A percentile compares a stretch with the other conserved stretches of the same genome.
phyloP scores from a whole-genome alignment of 2,888 invertebrate genomes.

The Myopa testacea region DNA sequence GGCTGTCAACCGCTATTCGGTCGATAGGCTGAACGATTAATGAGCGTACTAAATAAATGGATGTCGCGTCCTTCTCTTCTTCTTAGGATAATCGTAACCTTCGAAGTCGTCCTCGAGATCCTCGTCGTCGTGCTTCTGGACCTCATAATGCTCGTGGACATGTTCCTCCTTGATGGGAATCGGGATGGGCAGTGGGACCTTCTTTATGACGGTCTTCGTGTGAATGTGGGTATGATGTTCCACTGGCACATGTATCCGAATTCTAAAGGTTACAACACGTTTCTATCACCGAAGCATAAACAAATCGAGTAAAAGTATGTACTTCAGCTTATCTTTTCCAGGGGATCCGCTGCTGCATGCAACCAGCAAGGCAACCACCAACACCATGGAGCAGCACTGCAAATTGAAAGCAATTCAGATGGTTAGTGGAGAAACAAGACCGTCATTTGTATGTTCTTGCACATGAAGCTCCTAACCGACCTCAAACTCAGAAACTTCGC shows the following conservation, averaged over 20 bases:
- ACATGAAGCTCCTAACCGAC: neutral
- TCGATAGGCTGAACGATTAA: neutral
- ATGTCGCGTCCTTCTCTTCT: slow-evolving; percentile 63
- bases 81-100: slow-evolving; percentile 65
- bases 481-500: too few relatives aligned
- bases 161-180: slow-evolving; percentile 64
- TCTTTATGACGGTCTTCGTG: slow-evolving; percentile 68
- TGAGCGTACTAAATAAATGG: slow-evolving; percentile 58
- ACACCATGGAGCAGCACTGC: slow-evolving; percentile 55
- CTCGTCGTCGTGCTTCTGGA: slow-evolving; percentile 51
- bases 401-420: slow-evolving; percentile 12
- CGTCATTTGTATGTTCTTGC: neutral
- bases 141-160: slow-evolving; percentile 59
- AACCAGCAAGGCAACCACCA: slow-evolving; percentile 59
- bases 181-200: slow-evolving; percentile 66
- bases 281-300: neutral
- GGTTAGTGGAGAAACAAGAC: too few relatives aligned
- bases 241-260: slow-evolving; percentile 67
- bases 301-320: slow-evolving; percentile 47
- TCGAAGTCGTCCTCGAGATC: slow-evolving; percentile 64
- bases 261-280: slow-evolving; percentile 52
- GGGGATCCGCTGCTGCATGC: slow-evolving; percentile 60
- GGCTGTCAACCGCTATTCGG: neutral
- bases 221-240: slow-evolving; percentile 69
- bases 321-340: slow-evolving; percentile 65